phyloP scores from a whole-genome alignment of 1,140 invertebrate species.

The Aethina tumida region DNA sequence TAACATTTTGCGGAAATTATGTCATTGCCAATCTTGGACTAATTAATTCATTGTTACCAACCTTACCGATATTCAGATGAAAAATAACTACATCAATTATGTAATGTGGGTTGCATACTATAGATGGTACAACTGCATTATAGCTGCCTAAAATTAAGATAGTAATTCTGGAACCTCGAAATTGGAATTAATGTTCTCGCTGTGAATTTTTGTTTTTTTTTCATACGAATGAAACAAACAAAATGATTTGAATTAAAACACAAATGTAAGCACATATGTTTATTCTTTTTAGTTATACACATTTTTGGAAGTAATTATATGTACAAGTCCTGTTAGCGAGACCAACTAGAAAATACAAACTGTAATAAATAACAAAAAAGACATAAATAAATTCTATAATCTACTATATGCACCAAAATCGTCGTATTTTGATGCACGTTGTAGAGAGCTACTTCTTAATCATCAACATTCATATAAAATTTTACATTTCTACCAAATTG shows the following conservation, averaged over 20 bases:
- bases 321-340: slow-evolving; percentile 35
- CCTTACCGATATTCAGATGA: background rate
- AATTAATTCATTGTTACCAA: background rate
- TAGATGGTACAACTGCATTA: too few species aligned
- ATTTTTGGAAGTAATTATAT: slow-evolving; percentile 31
- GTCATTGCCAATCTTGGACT: slow-evolving; percentile 4
- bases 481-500: too few species aligned
- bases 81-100: background rate
- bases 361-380: slow-evolving; percentile 27
- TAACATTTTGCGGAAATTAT: slow-evolving; percentile 5
- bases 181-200: too few species aligned
- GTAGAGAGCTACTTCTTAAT: too few species aligned
- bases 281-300: slow-evolving; percentile 31
- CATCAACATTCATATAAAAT: too few species aligned
- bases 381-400: slow-evolving; percentile 23
- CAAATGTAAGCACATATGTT: slow-evolving; percentile 16
- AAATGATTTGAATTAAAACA: too few species aligned
- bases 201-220: slow-evolving; percentile 3
- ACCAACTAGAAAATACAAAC: slow-evolving; percentile 29
- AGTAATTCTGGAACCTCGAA: too few species aligned
- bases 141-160: too few species aligned
- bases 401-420: too few species aligned
- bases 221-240: slow-evolving; percentile 6
- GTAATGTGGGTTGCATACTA: too few species aligned
- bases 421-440: too few species aligned